Evolutionary conservation across 2,113 vertebrate genomes (phyloP), one percentile per base, ranked within the genome.

Genomic region (Catharus minimus): DNA sequence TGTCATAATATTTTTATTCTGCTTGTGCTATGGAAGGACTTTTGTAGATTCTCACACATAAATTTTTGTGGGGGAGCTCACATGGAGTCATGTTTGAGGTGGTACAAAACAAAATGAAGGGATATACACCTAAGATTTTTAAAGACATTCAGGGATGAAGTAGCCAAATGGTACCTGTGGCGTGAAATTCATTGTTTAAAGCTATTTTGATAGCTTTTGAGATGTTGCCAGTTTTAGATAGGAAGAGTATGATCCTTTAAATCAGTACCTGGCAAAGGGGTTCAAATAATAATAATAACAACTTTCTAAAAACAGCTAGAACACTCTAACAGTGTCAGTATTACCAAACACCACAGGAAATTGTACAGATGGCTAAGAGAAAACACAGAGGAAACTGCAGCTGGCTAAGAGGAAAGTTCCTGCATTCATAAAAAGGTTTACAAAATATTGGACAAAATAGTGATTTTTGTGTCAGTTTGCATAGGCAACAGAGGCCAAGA

Each of bases 261-360:
- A 17, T 52, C 9, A 41, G 7, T 60, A 36, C 2, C 18, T 19
- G 5, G 11, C 6, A 73, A 61, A 76, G 33, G 6, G 12, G 4
- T 36, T 44, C 33, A 44, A 82, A 46, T 27, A 20, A 3, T 30
- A 64, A 14, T n/a, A 64, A 36, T 22, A 23, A 1, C 6, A 23
- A 1, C 6, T 58, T 28, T 46, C 41, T 9, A 4, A 23, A 47
- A 71, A 38, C 7, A 58, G 15, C 20, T 57, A 16, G 43, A 82
- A 82, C 0, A 0, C 27, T 75, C 27, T 47, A 47, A 39, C 0
- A 9, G 4, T 39, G 19, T 78, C 30, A 39, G 0, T 68, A 11
- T 44, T 41, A 47, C 17, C 46, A 52, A 80, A 64, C 30, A 28
- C 8, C 20, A 1, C 11, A 76, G 19, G 36, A 76, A 71, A 33